A percentile compares a stretch with the other conserved stretches of the same genome.
Conservation (phyloP, 2,113 vertebrate genomes). For the Ceyx melanurus region DNA sequence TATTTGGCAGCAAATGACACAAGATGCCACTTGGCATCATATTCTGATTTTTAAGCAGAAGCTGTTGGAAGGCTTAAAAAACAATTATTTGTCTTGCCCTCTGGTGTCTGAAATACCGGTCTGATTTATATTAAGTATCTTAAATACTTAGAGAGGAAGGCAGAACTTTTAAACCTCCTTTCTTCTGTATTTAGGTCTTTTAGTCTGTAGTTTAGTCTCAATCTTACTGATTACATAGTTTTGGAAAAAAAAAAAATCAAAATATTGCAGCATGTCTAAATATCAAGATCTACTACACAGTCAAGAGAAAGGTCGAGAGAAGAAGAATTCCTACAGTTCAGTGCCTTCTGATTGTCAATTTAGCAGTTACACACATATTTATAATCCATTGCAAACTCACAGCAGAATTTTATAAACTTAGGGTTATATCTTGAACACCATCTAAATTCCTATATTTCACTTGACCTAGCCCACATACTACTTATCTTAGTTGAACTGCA, state of each 20-base stretch:
- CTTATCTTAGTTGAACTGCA: not conserved
- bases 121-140: not conserved
- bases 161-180: not conserved
- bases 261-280: not conserved
- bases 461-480: not conserved
- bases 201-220: not conserved
- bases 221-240: not conserved
- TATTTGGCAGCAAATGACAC: conserved; percentile 25
- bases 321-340: not conserved
- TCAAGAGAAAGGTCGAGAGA: not conserved
- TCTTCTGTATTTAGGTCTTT: not conserved
- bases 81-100: not conserved
- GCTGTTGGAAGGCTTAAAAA: not conserved
- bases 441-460: not conserved
- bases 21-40: conserved; percentile 23
- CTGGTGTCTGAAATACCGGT: not conserved
- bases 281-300: not conserved
- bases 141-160: not conserved
- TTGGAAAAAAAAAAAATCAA: not conserved
- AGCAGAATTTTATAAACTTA: not conserved
- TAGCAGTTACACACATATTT: not conserved
- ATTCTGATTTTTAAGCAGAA: conserved; percentile 28
- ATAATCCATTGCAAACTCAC: not conserved
- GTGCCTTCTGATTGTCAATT: not conserved
- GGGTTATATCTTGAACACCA: not conserved